Evolutionary conservation across 2,888 invertebrate genomes (phyloP).

Genomic region (Apantesis nais): DNA sequence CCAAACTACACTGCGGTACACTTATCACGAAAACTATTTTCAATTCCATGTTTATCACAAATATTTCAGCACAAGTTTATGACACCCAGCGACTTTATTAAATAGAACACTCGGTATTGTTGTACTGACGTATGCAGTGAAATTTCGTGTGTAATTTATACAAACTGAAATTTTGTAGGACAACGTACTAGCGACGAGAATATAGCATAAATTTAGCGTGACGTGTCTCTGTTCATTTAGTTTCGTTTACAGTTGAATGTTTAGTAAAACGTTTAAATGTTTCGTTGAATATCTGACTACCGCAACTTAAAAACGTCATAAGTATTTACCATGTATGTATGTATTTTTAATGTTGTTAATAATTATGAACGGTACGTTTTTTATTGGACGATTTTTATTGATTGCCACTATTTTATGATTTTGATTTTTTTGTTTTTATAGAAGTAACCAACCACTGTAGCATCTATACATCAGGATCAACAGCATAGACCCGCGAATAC

Average conservation of each 20-base stretch:
- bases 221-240: conserved; percentile 7
- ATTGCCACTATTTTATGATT: no score
- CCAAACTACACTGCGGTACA: neutral
- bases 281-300: neutral
- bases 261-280: neutral
- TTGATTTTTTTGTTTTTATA: no score
- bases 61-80: neutral
- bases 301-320: neutral
- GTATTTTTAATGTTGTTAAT: no score
- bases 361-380: no score
- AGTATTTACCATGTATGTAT: no score
- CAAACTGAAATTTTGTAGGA: conserved; percentile 10
- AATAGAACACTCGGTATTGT: conserved; percentile 9
- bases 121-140: conserved; percentile 2
- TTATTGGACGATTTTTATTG: no score
- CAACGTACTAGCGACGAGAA: neutral
- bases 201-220: conserved; percentile 4
- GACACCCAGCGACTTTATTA: neutral
- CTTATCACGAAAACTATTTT: neutral
- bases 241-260: neutral
- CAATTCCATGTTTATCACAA: neutral
- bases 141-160: conserved; percentile 18
- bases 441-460: no score
- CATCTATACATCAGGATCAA: no score
- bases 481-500: no score